Evolutionary conservation across 2,113 vertebrate species (phyloP).

Genomic region (Nannospalax galili): DNA sequence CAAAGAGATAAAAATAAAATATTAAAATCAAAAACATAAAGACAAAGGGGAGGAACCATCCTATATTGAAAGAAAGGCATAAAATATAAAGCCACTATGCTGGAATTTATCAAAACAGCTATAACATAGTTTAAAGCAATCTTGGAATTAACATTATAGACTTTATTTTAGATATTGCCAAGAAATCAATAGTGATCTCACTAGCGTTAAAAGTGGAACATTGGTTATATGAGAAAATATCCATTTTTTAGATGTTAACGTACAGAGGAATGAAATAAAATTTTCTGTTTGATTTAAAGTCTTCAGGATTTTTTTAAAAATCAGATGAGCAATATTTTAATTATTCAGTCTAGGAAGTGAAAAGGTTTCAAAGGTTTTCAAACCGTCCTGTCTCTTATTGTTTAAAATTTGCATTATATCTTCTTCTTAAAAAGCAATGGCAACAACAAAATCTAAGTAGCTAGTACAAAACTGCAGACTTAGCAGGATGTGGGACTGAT

Average conservation of each 20-base stretch:
- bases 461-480: not conserved
- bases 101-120: not conserved
- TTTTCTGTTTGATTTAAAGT: not conserved
- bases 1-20: accelerated
- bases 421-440: not conserved
- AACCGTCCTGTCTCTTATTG: not conserved
- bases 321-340: not conserved
- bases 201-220: not conserved
- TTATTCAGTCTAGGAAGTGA: not conserved
- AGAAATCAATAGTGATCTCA: not conserved
- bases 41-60: not conserved
- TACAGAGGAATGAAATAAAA: not conserved
- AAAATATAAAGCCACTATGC: not conserved
- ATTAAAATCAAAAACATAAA: not conserved
- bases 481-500: not conserved
- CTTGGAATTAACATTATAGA: not conserved
- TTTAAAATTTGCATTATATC: not conserved
- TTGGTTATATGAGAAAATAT: not conserved
- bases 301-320: not conserved
- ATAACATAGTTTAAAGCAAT: not conserved
- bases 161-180: not conserved
- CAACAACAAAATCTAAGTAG: not conserved
- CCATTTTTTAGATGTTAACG: not conserved
- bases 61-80: not conserved
- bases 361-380: not conserved